A percentile compares a stretch with the other conserved stretches of the same genome.
These are phyloP conservation scores for Romanogobio albipinnatus DNA, from an alignment of 2,113 vertebrate species.

Conservation along the genomic window DNA sequence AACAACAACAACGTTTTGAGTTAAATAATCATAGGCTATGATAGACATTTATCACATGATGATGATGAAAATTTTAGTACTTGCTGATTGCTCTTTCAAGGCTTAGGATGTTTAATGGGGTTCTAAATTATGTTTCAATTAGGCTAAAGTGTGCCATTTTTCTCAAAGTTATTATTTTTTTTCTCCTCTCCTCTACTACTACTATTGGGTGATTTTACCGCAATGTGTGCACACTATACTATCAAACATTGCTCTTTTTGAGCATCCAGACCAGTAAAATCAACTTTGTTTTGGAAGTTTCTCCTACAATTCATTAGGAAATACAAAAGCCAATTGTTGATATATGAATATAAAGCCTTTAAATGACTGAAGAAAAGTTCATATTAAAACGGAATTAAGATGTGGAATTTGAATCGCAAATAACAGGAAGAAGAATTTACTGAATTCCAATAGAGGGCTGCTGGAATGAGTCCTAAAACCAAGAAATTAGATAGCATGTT, in stretches of 20 bases:
- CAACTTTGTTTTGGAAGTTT: background rate
- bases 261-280: background rate
- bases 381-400: background rate
- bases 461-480: background rate
- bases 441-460: background rate
- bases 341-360: background rate
- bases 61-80: background rate
- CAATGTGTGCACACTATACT: background rate
- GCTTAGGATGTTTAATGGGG: background rate
- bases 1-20: background rate
- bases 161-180: background rate
- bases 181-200: no score
- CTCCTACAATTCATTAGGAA: background rate
- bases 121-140: background rate
- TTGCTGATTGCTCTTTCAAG: background rate
- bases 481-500: background rate
- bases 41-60: background rate
- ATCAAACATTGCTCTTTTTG: background rate
- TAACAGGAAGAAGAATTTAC: background rate
- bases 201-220: background rate
- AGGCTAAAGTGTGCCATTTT: background rate
- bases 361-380: background rate
- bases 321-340: background rate
- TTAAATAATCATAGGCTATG: background rate
- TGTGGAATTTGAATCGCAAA: background rate